Percentiles rank a stretch among this genome's conserved stretches.
phyloP scores from a whole-genome alignment of 1,140 invertebrate species.

The Sinella curviseta region DNA sequence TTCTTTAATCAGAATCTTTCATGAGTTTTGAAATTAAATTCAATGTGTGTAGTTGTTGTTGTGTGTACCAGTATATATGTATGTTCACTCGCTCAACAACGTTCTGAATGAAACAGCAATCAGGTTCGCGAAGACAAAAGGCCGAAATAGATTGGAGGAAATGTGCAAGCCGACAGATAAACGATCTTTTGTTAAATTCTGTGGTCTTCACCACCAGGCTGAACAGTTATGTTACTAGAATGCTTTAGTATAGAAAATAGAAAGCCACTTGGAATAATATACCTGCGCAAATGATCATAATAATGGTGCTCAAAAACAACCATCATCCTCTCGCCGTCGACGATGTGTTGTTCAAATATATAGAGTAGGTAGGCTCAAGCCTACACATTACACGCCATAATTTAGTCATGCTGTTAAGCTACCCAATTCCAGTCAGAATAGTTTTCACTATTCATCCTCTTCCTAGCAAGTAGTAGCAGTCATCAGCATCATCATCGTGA shows the following conservation, averaged over 20 bases:
- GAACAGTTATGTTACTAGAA: too few species aligned
- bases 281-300: too few species aligned
- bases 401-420: slow-evolving; percentile 16
- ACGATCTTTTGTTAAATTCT: neutral
- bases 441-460: neutral
- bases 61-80: too few species aligned
- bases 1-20: neutral
- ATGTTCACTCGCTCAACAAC: neutral
- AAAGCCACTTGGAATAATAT: too few species aligned
- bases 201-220: too few species aligned
- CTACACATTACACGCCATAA: neutral
- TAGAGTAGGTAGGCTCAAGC: neutral
- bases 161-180: neutral
- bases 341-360: neutral
- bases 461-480: neutral
- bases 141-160: neutral
- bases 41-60: too few species aligned
- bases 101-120: neutral
- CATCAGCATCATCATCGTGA: neutral
- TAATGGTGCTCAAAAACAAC: neutral
- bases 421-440: slow-evolving; percentile 11
- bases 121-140: neutral
- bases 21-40: too few species aligned
- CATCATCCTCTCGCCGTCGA: neutral
- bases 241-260: too few species aligned